phyloP scores from a whole-genome alignment of 2,113 vertebrate genomes.

The Burhinus oedicnemus region DNA sequence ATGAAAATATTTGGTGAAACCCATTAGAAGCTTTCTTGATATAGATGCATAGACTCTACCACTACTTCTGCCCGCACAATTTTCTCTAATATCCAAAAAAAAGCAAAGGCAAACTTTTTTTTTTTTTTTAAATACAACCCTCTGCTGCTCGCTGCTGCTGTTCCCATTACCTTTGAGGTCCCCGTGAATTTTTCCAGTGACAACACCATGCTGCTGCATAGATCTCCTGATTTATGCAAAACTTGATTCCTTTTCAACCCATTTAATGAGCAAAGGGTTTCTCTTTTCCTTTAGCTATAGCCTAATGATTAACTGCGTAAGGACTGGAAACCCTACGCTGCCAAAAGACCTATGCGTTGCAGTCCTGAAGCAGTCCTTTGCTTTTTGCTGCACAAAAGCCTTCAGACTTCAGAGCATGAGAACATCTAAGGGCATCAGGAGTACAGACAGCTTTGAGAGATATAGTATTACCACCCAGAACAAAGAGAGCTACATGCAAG shows the following conservation, averaged over 20 bases:
- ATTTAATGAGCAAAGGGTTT: background rate
- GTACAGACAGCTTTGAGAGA: background rate
- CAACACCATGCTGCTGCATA: background rate
- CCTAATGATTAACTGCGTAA: background rate
- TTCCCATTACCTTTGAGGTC: background rate
- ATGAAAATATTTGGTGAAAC: background rate
- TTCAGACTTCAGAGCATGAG: background rate
- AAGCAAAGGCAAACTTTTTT: background rate
- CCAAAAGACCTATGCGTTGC: fast-evolving
- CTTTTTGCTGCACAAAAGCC: background rate
- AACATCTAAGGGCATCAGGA: background rate
- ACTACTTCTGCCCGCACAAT: background rate
- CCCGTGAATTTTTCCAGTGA: background rate
- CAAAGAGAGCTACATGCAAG: background rate
- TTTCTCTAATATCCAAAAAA: background rate
- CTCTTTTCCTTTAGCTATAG: background rate
- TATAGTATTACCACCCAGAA: background rate
- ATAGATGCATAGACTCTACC: background rate
- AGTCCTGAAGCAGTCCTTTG: background rate
- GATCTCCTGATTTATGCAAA: background rate
- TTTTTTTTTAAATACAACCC: background rate
- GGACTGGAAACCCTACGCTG: background rate
- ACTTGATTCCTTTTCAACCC: background rate
- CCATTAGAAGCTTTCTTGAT: background rate
- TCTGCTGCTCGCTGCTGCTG: background rate